phyloP scores from a whole-genome alignment of 2,113 vertebrate species.

The Diadophis punctatus region DNA sequence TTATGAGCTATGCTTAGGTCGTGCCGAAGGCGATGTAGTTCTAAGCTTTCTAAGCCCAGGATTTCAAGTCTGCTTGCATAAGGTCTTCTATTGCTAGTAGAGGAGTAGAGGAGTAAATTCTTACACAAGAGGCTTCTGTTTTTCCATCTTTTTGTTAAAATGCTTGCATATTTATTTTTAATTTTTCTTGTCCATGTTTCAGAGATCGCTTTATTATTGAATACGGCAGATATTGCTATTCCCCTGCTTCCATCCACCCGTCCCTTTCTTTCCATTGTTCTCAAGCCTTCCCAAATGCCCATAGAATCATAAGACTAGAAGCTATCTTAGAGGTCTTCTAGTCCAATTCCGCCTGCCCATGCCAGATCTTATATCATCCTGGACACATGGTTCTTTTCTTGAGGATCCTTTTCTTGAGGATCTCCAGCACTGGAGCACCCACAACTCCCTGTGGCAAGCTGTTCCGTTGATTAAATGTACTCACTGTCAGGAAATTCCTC shows the following conservation, averaged over 20 bases:
- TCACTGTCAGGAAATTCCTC: neutral
- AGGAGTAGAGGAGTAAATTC: too few species aligned
- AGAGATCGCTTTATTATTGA: neutral
- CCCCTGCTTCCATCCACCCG: rapidly evolving
- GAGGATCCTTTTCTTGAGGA: neutral
- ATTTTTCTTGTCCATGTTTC: neutral
- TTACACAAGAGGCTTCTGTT: neutral
- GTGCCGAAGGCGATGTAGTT: too few species aligned
- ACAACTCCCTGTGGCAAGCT: neutral
- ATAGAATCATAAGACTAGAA: too few species aligned
- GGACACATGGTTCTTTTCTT: neutral
- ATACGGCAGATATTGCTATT: neutral
- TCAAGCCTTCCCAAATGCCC: neutral
- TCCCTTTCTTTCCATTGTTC: neutral
- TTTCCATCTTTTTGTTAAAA: neutral
- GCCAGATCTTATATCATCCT: neutral
- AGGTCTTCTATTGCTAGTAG: too few species aligned
- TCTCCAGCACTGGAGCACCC: neutral
- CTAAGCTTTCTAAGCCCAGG: too few species aligned
- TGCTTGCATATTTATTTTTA: neutral
- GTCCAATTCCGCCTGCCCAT: too few species aligned
- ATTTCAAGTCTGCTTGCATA: too few species aligned
- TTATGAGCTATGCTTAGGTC: too few species aligned
- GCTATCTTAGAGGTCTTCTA: too few species aligned
- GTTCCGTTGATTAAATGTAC: neutral